A percentile compares a stretch with the other conserved stretches of the same genome.
Conservation (phyloP, 2,113 vertebrate genomes). For the Muscicapa adusta region DNA sequence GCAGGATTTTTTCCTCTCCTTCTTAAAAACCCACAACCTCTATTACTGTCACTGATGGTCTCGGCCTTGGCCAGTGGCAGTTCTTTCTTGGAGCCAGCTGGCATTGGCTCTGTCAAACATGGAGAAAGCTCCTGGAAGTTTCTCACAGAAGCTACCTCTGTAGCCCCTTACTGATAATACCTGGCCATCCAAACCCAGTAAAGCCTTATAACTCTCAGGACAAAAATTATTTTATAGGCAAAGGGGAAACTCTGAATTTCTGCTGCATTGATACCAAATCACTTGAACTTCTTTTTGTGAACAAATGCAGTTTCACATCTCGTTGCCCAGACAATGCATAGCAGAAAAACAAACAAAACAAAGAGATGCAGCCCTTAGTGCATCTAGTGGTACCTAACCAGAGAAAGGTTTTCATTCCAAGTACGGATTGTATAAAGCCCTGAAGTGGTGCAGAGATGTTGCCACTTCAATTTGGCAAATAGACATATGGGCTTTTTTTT, state of each 20-base stretch:
- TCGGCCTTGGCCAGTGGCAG: rapidly evolving
- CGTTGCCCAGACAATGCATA: neutral
- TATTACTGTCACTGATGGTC: neutral
- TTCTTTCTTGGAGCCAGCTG: neutral
- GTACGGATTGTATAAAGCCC: neutral
- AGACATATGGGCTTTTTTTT: neutral
- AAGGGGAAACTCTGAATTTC: neutral
- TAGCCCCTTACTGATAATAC: neutral
- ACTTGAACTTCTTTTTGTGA: neutral
- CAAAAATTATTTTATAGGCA: neutral
- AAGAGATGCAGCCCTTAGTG: neutral
- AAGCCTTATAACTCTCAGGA: neutral
- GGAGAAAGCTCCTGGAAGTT: neutral
- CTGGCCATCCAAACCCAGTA: neutral
- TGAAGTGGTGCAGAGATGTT: neutral
- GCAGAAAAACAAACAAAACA: neutral
- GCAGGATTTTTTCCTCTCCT: rapidly evolving
- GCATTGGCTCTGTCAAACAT: neutral
- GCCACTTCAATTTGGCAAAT: neutral
- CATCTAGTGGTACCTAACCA: neutral
- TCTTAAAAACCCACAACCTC: neutral
- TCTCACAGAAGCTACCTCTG: neutral
- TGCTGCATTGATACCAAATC: neutral
- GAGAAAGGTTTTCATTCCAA: neutral
- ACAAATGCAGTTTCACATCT: slow-evolving; percentile 11